Evolutionary conservation across 2,113 vertebrate genomes (phyloP).

Genomic region (Sceloporus undulatus): DNA sequence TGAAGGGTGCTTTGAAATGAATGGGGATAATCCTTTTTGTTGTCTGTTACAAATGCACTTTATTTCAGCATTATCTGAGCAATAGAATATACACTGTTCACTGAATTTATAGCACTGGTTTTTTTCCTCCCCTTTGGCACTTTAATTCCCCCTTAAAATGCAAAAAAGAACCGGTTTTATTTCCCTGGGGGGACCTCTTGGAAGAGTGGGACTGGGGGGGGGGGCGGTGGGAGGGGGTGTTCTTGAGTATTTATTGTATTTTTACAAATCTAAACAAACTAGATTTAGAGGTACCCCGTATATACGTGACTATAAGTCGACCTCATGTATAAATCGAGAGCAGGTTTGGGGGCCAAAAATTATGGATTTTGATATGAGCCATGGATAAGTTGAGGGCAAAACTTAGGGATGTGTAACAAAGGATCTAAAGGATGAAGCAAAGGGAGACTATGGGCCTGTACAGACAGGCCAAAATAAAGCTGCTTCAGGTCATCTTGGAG

Average conservation of each 20-base stretch:
- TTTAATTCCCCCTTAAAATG: conserved; percentile 3
- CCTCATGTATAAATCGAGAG: too few species aligned
- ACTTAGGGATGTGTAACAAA: too few species aligned
- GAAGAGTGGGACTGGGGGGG: conserved; percentile 23
- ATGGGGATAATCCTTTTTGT: conserved; percentile 84
- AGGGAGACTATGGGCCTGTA: too few species aligned
- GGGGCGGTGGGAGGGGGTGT: too few species aligned
- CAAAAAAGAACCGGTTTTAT: too few species aligned
- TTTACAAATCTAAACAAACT: background rate
- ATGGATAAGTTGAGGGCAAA: too few species aligned
- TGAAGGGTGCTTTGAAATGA: conserved; percentile 84
- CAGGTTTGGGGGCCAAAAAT: too few species aligned
- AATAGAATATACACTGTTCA: conserved; percentile 71
- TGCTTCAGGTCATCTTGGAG: too few species aligned
- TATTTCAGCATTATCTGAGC: conserved; percentile 81
- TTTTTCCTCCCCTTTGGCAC: conserved; percentile 40
- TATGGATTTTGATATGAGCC: too few species aligned
- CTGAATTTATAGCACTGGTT: conserved; percentile 71
- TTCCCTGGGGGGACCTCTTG: conserved; percentile 41
- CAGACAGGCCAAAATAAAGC: too few species aligned
- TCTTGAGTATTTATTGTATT: conserved; percentile 4
- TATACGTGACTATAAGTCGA: too few species aligned
- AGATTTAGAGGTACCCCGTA: background rate
- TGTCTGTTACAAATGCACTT: conserved; percentile 82
- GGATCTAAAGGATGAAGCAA: too few species aligned